Evolutionary conservation across 2,888 invertebrate species (phyloP).

Genomic region (Platypus cylindrus): DNA sequence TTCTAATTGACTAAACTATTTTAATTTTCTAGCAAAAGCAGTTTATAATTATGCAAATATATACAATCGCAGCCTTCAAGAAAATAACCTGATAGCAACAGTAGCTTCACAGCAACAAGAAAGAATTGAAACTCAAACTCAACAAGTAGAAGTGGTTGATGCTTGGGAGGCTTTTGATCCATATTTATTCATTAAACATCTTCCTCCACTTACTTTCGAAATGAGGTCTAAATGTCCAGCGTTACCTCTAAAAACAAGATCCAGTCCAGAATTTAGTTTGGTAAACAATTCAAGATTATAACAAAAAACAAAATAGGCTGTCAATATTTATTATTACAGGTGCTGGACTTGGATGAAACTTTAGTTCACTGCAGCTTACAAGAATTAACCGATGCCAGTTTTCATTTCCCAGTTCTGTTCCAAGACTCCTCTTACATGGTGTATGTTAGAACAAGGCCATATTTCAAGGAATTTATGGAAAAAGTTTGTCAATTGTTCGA

Average conservation of each 20-base stretch:
- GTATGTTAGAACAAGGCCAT: constrained; percentile 79
- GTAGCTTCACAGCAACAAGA: constrained; percentile 26
- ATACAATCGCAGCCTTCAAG: constrained; percentile 23
- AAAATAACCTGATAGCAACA: constrained; percentile 28
- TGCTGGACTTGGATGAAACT: constrained; percentile 71
- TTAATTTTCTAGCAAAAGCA: constrained; percentile 18
- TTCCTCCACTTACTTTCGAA: constrained; percentile 68
- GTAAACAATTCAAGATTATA: constrained; percentile 39
- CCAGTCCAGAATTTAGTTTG: constrained; percentile 86
- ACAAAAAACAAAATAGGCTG: background rate
- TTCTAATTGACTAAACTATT: background rate
- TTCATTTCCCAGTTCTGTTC: constrained; percentile 86
- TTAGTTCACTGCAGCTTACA: constrained; percentile 90
- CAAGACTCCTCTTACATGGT: constrained; percentile 82
- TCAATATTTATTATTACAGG: constrained; percentile 29
- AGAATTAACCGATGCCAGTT: constrained; percentile 82
- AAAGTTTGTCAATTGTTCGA: constrained; percentile 75
- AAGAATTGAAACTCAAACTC: constrained; percentile 30
- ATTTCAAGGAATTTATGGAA: constrained; percentile 84
- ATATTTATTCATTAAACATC: constrained; percentile 81
- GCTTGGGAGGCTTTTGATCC: constrained; percentile 79
- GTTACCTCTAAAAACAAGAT: constrained; percentile 79
- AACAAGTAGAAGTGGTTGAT: constrained; percentile 37
- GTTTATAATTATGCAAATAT: constrained; percentile 30
- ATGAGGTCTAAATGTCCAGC: constrained; percentile 67